Conservation (phyloP, 2,888 invertebrate genomes). For the Netelia melanura region DNA sequence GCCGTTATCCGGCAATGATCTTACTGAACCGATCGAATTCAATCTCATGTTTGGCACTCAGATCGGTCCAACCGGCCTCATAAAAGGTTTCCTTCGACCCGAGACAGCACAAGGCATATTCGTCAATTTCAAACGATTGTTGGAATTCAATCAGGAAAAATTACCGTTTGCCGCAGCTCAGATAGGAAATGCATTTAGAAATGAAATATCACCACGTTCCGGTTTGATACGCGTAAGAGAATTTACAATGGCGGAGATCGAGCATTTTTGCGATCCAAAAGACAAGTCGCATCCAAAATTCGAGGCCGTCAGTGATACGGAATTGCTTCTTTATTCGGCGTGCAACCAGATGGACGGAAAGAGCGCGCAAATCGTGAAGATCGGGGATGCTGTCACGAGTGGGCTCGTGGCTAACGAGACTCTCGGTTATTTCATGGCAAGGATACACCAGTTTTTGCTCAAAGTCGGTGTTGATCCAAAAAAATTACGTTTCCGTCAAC, state of each 20-base stretch:
- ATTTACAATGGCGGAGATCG: slow-evolving; percentile 99
- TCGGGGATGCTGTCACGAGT: slow-evolving; percentile 95
- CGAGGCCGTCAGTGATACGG: slow-evolving; percentile 89
- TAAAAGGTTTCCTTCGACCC: slow-evolving; percentile 98
- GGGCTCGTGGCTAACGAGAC: slow-evolving; percentile 98
- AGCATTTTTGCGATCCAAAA: slow-evolving; percentile 98
- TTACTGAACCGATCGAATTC: slow-evolving; percentile 98
- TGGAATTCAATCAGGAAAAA: slow-evolving; percentile 98
- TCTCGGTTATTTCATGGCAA: slow-evolving; percentile 98
- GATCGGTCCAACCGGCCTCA: slow-evolving; percentile 97
- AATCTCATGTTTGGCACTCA: slow-evolving; percentile 99
- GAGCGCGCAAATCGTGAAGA: slow-evolving; percentile 90
- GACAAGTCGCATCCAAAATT: slow-evolving; percentile 97
- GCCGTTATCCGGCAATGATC: slow-evolving; percentile 96
- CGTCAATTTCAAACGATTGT: slow-evolving; percentile 98
- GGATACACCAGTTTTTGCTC: slow-evolving; percentile 95
- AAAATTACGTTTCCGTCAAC: slow-evolving; percentile 97
- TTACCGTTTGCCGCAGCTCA: slow-evolving; percentile 99
- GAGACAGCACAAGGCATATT: slow-evolving; percentile 99
- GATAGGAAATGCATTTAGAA: slow-evolving; percentile 99
- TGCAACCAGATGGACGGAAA: slow-evolving; percentile 99
- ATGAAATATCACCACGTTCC: slow-evolving; percentile 99
- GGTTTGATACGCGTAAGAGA: slow-evolving; percentile 98
- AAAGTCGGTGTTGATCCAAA: slow-evolving; percentile 95
- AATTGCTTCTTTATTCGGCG: slow-evolving; percentile 95